phyloP scores from a whole-genome alignment of 2,113 vertebrate species.

The Pantherophis guttatus region DNA sequence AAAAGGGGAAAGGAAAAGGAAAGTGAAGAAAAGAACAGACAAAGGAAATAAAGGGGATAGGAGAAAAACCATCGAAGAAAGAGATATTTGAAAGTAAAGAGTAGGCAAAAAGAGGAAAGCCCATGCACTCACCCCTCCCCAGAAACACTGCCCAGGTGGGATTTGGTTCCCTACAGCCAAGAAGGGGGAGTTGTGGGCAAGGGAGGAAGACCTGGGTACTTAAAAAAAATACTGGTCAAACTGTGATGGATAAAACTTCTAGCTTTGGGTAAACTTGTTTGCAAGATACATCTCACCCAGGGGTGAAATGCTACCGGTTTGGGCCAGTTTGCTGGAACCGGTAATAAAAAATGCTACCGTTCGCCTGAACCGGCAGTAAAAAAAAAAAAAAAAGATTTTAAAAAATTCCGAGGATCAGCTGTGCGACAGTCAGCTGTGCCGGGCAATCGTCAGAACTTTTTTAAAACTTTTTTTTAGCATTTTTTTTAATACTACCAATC shows the following conservation, averaged over 20 bases:
- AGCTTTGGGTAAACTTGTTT: background rate
- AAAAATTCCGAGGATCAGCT: too few relatives aligned
- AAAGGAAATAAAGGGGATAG: background rate
- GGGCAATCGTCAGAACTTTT: too few relatives aligned
- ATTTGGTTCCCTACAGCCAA: background rate
- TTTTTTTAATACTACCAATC: too few relatives aligned
- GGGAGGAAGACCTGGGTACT: background rate
- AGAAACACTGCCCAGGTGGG: background rate
- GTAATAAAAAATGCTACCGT: too few relatives aligned
- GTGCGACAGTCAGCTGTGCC: too few relatives aligned
- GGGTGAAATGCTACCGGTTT: too few relatives aligned
- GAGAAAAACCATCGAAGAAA: background rate
- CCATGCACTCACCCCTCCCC: background rate
- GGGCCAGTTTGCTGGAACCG: too few relatives aligned
- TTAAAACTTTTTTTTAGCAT: too few relatives aligned
- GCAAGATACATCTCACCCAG: background rate
- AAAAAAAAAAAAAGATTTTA: too few relatives aligned
- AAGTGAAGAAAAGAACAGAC: background rate
- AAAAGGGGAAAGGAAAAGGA: background rate
- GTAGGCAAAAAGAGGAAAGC: background rate
- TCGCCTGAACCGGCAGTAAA: too few relatives aligned
- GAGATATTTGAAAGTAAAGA: background rate
- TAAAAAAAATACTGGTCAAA: background rate
- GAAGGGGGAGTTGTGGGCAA: background rate
- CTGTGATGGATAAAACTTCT: background rate